These are phyloP conservation scores for Sphaeramia orbicularis DNA, from an alignment of 2,797 vertebrate genomes.

Conservation along the genomic window DNA sequence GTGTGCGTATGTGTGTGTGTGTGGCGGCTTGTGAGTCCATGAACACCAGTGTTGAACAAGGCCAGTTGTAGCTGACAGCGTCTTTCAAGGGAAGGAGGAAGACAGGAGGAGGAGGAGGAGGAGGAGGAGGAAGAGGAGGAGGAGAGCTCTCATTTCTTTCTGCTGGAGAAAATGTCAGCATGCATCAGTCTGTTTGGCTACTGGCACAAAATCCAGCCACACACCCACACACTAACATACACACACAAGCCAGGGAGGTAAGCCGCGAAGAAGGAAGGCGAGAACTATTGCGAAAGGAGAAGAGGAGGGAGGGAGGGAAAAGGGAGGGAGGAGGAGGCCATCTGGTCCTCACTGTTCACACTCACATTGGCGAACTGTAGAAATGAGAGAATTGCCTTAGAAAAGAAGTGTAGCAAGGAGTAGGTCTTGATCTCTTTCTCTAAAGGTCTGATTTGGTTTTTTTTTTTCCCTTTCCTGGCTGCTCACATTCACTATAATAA, in stretches of 20 bases:
- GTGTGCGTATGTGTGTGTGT: no score
- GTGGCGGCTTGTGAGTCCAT: not conserved
- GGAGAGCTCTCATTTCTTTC: constrained; percentile 49
- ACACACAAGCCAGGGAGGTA: constrained; percentile 63
- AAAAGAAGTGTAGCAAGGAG: constrained; percentile 51
- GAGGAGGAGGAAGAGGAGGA: constrained; percentile 27
- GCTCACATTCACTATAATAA: constrained; percentile 43
- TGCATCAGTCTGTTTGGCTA: constrained; percentile 80
- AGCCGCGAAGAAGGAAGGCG: constrained; percentile 64
- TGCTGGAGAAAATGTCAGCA: constrained; percentile 81
- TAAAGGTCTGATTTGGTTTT: constrained; percentile 62
- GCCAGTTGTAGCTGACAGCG: constrained; percentile 70
- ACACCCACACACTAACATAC: constrained; percentile 58
- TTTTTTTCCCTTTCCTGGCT: constrained; percentile 47
- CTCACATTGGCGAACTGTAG: constrained; percentile 53
- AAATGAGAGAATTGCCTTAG: constrained; percentile 54
- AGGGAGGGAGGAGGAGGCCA: constrained; percentile 73
- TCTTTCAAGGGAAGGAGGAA: constrained; percentile 62
- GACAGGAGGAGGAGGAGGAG: constrained; percentile 4
- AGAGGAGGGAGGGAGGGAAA: constrained; percentile 35
- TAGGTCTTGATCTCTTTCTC: constrained; percentile 52
- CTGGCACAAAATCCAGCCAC: constrained; percentile 70
- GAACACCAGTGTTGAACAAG: constrained; percentile 52
- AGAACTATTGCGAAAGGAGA: constrained; percentile 61
- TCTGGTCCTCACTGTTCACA: constrained; percentile 76